A percentile compares a stretch with the other conserved stretches of the same genome.
phyloP scores from a whole-genome alignment of 2,888 invertebrate species.

The Rhagium mordax region DNA sequence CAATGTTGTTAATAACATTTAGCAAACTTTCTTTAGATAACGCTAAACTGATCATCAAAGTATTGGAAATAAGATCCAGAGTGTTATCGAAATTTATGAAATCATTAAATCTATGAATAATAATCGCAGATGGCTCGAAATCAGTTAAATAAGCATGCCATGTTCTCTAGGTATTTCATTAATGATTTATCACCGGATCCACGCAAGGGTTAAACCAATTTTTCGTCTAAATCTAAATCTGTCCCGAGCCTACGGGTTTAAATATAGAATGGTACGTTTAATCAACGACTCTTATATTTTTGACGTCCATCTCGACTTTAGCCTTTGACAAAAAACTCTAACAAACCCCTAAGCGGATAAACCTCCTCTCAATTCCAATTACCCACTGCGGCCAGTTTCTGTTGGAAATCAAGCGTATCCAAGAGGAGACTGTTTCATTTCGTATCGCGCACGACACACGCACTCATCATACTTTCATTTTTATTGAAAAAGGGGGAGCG shows the following conservation, averaged over 20 bases:
- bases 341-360: constrained; percentile 14
- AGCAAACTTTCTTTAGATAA: too few species aligned
- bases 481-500: constrained; percentile 53
- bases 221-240: neutral
- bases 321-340: constrained; percentile 26
- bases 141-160: neutral
- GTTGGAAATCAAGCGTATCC: constrained; percentile 10
- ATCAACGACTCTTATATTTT: neutral
- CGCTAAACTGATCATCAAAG: too few species aligned
- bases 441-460: constrained; percentile 50
- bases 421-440: constrained; percentile 38
- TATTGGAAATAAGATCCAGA: too few species aligned
- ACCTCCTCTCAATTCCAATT: constrained; percentile 37
- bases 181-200: constrained; percentile 14
- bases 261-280: constrained; percentile 16
- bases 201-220: neutral
- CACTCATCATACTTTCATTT: constrained; percentile 53
- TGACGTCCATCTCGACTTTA: neutral
- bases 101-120: too few species aligned
- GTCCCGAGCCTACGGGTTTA: neutral
- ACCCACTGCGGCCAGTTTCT: constrained; percentile 28
- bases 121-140: neutral
- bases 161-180: neutral
- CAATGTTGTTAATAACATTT: too few species aligned
- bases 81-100: too few species aligned